phyloP scores from a whole-genome alignment of 2,797 vertebrate species.

The Gallinago solitaria region DNA sequence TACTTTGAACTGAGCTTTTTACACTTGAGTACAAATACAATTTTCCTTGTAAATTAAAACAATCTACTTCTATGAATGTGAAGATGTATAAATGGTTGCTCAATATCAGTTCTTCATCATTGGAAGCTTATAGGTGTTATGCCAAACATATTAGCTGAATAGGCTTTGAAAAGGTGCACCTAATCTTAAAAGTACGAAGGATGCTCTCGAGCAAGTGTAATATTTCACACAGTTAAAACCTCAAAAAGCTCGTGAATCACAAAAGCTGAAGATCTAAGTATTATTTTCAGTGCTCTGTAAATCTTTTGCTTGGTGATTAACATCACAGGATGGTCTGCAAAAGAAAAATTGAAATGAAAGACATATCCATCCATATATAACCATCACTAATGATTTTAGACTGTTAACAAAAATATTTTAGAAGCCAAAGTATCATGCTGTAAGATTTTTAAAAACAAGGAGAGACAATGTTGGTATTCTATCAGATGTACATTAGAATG shows the following conservation, averaged over 20 bases:
- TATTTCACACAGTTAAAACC: neutral
- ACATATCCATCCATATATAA: no score
- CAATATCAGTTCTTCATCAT: neutral
- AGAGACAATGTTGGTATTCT: neutral
- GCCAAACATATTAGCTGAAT: neutral
- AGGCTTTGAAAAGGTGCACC: slow-evolving; percentile 53
- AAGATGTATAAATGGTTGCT: neutral
- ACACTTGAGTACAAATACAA: neutral
- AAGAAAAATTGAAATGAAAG: neutral
- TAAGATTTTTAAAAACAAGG: slow-evolving; percentile 21
- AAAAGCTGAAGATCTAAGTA: neutral
- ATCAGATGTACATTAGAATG: neutral
- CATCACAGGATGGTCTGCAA: neutral
- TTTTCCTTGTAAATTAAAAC: neutral
- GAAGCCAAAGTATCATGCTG: slow-evolving; percentile 18
- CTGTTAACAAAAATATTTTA: neutral
- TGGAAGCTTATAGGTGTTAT: slow-evolving; percentile 15
- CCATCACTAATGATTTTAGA: neutral
- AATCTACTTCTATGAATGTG: neutral
- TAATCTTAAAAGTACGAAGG: slow-evolving; percentile 52
- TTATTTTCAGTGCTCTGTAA: neutral
- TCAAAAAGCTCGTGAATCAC: neutral
- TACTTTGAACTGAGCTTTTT: neutral
- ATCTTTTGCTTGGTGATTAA: neutral
- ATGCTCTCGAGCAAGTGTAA: neutral